Conservation (phyloP, 2,888 invertebrate genomes). For the Latheticus oryzae region DNA sequence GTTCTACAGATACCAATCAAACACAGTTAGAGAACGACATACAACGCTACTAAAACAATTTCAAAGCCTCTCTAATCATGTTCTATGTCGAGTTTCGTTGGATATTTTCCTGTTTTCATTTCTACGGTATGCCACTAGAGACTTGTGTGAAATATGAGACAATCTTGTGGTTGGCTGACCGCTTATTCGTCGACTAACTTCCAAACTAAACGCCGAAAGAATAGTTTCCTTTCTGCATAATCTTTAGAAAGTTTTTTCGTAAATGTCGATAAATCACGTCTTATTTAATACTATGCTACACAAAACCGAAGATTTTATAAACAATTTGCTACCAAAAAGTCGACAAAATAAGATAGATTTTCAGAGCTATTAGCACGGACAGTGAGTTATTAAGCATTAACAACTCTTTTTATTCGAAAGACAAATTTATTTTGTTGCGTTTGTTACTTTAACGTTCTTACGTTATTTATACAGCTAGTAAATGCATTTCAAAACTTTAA, state of each 20-base stretch:
- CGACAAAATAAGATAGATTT: too few species aligned
- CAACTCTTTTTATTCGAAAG: too few species aligned
- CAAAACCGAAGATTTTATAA: too few species aligned
- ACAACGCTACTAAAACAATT: conserved; percentile 15
- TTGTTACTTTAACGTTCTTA: too few species aligned
- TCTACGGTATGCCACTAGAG: conserved; percentile 41
- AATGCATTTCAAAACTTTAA: too few species aligned
- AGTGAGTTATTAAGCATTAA: too few species aligned
- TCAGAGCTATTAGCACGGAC: too few species aligned
- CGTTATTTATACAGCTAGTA: too few species aligned
- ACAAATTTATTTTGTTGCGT: too few species aligned
- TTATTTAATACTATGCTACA: too few species aligned
- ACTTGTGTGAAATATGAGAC: conserved; percentile 49
- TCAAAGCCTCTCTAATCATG: conserved; percentile 19
- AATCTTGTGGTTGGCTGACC: conserved; percentile 51
- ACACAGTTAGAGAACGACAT: conserved; percentile 6
- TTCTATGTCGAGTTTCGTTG: conserved; percentile 13
- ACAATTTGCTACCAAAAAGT: too few species aligned
- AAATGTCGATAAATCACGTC: conserved; percentile 42
- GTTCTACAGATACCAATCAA: conserved; percentile 26
- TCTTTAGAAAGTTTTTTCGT: conserved; percentile 40
- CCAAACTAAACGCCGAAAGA: conserved; percentile 46
- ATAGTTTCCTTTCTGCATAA: conserved; percentile 45
- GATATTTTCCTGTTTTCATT: conserved; percentile 44
- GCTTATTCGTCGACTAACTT: conserved; percentile 48